These are phyloP conservation scores for Diplodus puntazzo DNA, from an alignment of 2,797 vertebrate species.

Conservation along the genomic window DNA sequence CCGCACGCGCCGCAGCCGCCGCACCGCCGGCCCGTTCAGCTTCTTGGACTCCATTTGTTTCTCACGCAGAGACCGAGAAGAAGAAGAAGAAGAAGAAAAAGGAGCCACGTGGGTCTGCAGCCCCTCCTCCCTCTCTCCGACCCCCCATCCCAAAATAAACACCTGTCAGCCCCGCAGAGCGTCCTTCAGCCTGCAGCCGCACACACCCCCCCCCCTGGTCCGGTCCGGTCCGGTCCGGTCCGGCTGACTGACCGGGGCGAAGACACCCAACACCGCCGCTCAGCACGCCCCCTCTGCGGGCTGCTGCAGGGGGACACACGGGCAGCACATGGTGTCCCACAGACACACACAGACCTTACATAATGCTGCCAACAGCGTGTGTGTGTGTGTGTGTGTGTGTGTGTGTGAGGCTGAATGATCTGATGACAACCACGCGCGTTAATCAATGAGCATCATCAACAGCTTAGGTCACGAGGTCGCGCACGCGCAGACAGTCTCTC, in stretches of 20 bases:
- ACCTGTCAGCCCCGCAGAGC: rapidly evolving
- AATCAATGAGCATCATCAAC: constrained; percentile 17
- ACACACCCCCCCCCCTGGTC: neutral
- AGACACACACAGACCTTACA: neutral
- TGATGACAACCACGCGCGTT: neutral
- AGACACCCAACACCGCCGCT: constrained; percentile 5
- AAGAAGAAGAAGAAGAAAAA: no score
- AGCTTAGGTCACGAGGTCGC: constrained; percentile 6
- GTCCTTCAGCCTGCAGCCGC: neutral
- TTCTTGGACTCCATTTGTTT: constrained; percentile 60
- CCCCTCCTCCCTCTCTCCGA: neutral
- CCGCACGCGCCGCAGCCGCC: constrained; percentile 41
- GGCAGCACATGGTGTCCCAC: neutral
- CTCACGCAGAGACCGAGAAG: neutral
- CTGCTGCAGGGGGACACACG: neutral
- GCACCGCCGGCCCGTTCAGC: neutral
- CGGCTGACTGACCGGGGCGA: neutral
- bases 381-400: neutral
- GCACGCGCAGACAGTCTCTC: constrained; percentile 6
- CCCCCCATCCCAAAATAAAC: constrained; percentile 9
- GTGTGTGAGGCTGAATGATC: neutral
- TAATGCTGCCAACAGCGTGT: neutral
- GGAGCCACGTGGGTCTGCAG: constrained; percentile 31
- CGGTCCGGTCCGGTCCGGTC: no score
- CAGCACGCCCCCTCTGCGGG: neutral